Evolutionary conservation across 2,888 invertebrate species (phyloP).

Genomic region (Vandiemenella viatica): DNA sequence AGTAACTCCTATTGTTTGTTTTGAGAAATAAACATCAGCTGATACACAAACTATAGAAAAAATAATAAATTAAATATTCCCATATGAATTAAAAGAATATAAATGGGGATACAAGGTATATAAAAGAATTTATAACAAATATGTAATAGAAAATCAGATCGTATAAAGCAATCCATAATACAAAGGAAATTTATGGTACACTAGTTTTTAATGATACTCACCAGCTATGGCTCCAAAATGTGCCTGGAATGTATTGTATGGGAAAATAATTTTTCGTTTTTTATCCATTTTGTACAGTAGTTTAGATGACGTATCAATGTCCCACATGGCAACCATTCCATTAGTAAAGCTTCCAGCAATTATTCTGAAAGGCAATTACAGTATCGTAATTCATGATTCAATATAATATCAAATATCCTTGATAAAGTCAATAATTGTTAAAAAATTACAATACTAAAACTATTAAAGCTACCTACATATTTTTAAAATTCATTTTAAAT

Average conservation of each 20-base stretch:
- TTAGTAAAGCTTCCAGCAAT: constrained; percentile 52
- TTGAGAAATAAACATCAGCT: too few relatives aligned
- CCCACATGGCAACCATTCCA: constrained; percentile 48
- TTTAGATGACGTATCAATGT: constrained; percentile 37
- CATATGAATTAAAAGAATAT: too few relatives aligned
- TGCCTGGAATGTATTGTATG: constrained; percentile 41
- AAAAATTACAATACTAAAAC: not conserved
- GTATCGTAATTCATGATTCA: not conserved
- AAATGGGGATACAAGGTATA: too few relatives aligned
- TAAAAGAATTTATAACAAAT: too few relatives aligned
- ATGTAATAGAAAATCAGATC: too few relatives aligned
- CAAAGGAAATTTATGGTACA: constrained; percentile 6
- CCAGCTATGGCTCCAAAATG: constrained; percentile 43
- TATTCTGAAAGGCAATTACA: constrained; percentile 27
- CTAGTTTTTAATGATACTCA: constrained; percentile 21
- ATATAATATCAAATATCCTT: not conserved
- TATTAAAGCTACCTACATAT: too few relatives aligned
- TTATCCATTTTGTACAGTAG: constrained; percentile 31
- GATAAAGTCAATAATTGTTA: not conserved
- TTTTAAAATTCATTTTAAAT: too few relatives aligned
- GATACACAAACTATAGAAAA: too few relatives aligned
- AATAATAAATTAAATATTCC: too few relatives aligned
- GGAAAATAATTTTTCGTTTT: constrained; percentile 34
- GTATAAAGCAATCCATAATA: too few relatives aligned
- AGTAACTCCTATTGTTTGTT: too few relatives aligned